Base-by-base conservation (phyloP, 1,140 invertebrate genomes). In the Megalopta genalis region DNA sequence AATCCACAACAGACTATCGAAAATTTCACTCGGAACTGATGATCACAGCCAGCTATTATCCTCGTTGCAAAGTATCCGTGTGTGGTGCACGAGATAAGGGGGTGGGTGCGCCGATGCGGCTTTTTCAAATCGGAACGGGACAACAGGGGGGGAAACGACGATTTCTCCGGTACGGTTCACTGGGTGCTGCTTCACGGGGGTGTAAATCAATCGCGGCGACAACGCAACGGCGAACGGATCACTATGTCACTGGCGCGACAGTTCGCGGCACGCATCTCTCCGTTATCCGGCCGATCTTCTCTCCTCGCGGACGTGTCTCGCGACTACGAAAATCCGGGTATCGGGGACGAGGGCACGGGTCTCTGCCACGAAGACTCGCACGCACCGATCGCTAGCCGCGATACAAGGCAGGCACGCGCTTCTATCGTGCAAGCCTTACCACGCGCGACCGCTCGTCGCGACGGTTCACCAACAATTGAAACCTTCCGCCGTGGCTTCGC, bases 391-490 rank as follows among this genome's bases (percentile, higher is more conserved):
- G 63, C 67, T 60, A 83, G 65, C 59, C 79, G 82, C 42, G 42
- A 46, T 46, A 46, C 12, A 46, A 46, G 42, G 42, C 42, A 70
- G 72, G 82, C 84, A 73, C 83, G 80, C 83, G 79, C 70, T 77
- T 57, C 62, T 67, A 52, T 81, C 32, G 54, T 73, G 80, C 75
- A 79, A 75, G 39, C 27, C 57, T 70, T 60, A 76, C 27, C 75
- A 64, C 86, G 63, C 81, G 72, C 88, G 77, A 87, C 87, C 87
- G 84, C 70, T 83, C 83, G 67, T 77, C 73, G 77, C 84, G 84
- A 90, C 85, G 82, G 82, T 86, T 86, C 81, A 86, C 84, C 79
- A 80, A 90, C 88, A 88, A 90, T 89, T 91, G 90, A 88, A n/a
- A 83, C 84, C 83, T 80, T 72, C 81, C 74, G 63, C 75, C 75